Conservation (phyloP, 2,888 invertebrate species). For the Globia sparganii region DNA sequence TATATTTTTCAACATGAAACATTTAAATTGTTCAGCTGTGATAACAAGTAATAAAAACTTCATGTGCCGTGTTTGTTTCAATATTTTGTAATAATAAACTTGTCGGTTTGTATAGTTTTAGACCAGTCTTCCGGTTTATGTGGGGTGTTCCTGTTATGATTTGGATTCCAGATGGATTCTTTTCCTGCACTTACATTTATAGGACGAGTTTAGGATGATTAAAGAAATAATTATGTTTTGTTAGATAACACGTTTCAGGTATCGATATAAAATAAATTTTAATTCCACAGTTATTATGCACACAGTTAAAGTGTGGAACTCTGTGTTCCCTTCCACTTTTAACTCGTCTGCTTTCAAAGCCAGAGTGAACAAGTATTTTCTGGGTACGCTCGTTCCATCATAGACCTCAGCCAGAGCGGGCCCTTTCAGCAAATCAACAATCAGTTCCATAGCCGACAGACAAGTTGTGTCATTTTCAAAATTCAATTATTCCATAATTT, state of each 20-base stretch:
- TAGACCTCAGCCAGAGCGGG: too few species aligned
- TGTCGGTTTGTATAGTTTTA: slow-evolving; percentile 19
- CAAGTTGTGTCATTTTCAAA: not conserved
- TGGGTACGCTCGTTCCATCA: too few species aligned
- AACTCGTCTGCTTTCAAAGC: too few species aligned
- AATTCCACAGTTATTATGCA: too few species aligned
- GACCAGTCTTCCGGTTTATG: slow-evolving; percentile 27
- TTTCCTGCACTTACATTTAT: not conserved
- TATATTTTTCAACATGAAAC: slow-evolving; percentile 43
- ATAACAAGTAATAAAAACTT: slow-evolving; percentile 36
- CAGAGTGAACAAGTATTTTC: too few species aligned
- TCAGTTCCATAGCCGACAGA: not conserved
- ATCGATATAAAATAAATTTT: not conserved
- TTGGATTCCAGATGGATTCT: slow-evolving; percentile 20
- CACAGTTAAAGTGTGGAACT: too few species aligned
- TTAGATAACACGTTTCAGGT: not conserved
- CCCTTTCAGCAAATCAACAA: too few species aligned
- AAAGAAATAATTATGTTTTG: not conserved
- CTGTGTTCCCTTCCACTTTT: too few species aligned
- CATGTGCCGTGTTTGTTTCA: slow-evolving; percentile 9
- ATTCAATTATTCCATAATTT: not conserved
- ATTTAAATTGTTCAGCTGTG: slow-evolving; percentile 36
- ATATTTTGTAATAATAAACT: slow-evolving; percentile 38
- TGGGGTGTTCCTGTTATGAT: slow-evolving; percentile 39
- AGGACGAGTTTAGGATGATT: not conserved